Evolutionary conservation across 1,140 invertebrate genomes (phyloP).

Genomic region (Anastrepha ludens): DNA sequence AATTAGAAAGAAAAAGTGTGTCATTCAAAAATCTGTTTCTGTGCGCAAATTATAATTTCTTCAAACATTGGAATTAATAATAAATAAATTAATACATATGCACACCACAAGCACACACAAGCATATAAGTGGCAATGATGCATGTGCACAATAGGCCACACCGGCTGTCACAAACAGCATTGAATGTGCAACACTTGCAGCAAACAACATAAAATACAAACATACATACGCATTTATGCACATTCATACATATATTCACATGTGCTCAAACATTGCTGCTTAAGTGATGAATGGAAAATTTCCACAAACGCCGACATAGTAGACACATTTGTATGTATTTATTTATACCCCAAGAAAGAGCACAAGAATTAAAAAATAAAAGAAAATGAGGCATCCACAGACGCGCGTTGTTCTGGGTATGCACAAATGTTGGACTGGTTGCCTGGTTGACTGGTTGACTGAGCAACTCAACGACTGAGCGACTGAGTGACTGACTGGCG

Average conservation of each 20-base stretch:
- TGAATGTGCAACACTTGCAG: conserved; percentile 37
- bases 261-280: conserved; percentile 16
- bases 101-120: background rate
- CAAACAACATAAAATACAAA: conserved; percentile 33
- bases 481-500: background rate
- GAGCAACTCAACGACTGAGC: background rate
- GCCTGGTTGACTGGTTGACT: background rate
- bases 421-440: conserved; percentile 7
- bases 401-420: background rate
- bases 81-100: background rate
- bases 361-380: conserved; percentile 56
- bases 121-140: background rate
- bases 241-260: background rate
- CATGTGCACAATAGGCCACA: background rate
- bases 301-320: conserved; percentile 61
- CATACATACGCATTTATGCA: background rate
- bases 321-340: background rate
- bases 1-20: conserved; percentile 45
- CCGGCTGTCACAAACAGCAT: background rate
- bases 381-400: background rate
- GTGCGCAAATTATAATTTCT: background rate
- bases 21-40: conserved; percentile 34
- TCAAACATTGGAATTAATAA: conserved; percentile 47
- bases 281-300: conserved; percentile 61
- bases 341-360: conserved; percentile 14